Conservation (phyloP, 2,113 vertebrate genomes). For the Paralichthys olivaceus region DNA sequence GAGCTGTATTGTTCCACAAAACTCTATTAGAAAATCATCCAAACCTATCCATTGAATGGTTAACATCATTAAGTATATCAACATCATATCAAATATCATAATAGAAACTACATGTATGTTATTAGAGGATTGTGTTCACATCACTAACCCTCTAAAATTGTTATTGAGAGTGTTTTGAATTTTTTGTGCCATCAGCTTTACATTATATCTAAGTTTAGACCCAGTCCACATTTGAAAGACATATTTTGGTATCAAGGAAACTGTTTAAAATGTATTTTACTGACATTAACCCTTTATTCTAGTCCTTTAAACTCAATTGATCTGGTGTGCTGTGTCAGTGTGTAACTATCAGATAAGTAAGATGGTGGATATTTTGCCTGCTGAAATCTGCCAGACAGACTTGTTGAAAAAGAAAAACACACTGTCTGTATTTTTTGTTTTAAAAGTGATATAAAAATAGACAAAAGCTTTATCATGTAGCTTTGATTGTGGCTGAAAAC, state of each 20-base stretch:
- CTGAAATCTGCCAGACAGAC: neutral
- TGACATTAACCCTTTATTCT: too few species aligned
- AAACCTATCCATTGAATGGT: too few species aligned
- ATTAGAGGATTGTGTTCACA: too few species aligned
- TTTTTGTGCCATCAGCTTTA: too few species aligned
- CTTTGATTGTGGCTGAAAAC: conserved; percentile 40
- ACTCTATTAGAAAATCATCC: too few species aligned
- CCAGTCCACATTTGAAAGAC: neutral
- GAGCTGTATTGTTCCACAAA: neutral
- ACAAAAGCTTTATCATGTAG: conserved; percentile 26
- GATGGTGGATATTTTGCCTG: too few species aligned
- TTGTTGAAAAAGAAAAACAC: neutral
- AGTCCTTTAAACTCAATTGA: neutral
- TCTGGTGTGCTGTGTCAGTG: neutral
- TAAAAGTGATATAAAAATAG: conserved; percentile 25
- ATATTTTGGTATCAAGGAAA: neutral
- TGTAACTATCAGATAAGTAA: neutral
- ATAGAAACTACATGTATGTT: too few species aligned
- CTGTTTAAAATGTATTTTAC: too few species aligned
- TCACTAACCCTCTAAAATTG: too few species aligned
- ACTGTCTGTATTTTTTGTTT: neutral
- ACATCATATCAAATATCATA: too few species aligned
- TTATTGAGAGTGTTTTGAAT: too few species aligned
- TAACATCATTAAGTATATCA: too few species aligned
- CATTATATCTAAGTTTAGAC: neutral